These are phyloP conservation scores for Zaprionus tsacasi DNA, from an alignment of 1,140 invertebrate genomes.

Conservation along the genomic window DNA sequence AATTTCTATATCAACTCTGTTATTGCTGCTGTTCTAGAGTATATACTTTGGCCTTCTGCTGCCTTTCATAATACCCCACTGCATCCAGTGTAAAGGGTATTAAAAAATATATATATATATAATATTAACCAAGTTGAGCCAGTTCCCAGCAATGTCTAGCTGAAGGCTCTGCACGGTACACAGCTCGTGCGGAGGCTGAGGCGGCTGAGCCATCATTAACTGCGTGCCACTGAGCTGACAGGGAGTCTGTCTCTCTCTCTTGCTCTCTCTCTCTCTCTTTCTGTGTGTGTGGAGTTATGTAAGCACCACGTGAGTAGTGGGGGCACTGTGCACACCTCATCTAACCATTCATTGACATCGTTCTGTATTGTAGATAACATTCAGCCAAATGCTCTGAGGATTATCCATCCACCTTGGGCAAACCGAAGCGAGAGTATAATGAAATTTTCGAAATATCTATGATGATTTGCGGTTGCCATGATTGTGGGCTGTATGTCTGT, in stretches of 20 bases:
- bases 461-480: conserved; percentile 79
- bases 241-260: not conserved
- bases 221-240: conserved; percentile 36
- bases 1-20: too few species aligned
- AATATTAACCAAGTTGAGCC: conserved; percentile 30
- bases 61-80: too few species aligned
- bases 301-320: too few species aligned
- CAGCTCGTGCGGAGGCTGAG: conserved; percentile 23
- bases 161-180: conserved; percentile 51
- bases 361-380: conserved; percentile 78
- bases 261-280: not conserved
- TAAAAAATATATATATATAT: conserved; percentile 15
- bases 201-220: conserved; percentile 65
- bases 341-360: conserved; percentile 78
- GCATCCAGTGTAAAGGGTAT: not conserved
- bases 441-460: conserved; percentile 82
- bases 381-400: conserved; percentile 70
- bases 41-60: too few species aligned
- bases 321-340: conserved; percentile 63
- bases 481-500: conserved; percentile 46
- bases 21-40: too few species aligned
- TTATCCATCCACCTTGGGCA: conserved; percentile 56
- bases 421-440: conserved; percentile 59
- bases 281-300: conserved; percentile 37
- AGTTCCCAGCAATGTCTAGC: conserved; percentile 36